These are phyloP conservation scores for Anisognathus igniventris DNA, from an alignment of 2,797 vertebrate genomes.

Conservation along the genomic window DNA sequence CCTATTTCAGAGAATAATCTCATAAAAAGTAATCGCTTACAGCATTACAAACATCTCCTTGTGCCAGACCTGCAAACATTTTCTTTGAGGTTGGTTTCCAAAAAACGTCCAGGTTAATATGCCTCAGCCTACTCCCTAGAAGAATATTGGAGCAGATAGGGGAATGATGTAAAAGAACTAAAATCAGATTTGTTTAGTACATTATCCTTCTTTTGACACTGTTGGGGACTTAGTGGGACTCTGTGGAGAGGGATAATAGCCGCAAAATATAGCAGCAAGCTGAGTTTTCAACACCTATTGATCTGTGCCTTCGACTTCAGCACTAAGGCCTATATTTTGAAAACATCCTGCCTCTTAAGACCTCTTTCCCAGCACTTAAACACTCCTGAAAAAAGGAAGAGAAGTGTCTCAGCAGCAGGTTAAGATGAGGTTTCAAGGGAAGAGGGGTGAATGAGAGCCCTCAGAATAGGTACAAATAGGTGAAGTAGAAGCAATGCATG, in stretches of 20 bases:
- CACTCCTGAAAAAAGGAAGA: not conserved
- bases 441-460: not conserved
- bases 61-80: not conserved
- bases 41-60: not conserved
- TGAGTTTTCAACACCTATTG: not conserved
- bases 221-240: not conserved
- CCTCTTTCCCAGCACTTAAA: not conserved
- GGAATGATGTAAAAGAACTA: not conserved
- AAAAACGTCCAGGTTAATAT: not conserved
- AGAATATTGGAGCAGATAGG: not conserved
- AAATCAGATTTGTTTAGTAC: not conserved
- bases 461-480: not conserved
- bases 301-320: not conserved
- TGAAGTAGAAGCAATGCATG: not conserved
- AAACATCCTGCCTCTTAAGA: not conserved
- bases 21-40: not conserved
- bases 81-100: not conserved
- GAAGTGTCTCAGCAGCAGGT: not conserved
- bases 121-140: not conserved
- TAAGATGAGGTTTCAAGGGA: not conserved
- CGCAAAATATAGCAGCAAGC: not conserved
- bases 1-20: not conserved
- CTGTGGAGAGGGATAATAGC: not conserved
- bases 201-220: not conserved
- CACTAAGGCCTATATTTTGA: not conserved